Percentiles rank a stretch among this genome's conserved stretches.
phyloP scores from a whole-genome alignment of 2,888 invertebrate genomes.

The Sthenelais limicola region DNA sequence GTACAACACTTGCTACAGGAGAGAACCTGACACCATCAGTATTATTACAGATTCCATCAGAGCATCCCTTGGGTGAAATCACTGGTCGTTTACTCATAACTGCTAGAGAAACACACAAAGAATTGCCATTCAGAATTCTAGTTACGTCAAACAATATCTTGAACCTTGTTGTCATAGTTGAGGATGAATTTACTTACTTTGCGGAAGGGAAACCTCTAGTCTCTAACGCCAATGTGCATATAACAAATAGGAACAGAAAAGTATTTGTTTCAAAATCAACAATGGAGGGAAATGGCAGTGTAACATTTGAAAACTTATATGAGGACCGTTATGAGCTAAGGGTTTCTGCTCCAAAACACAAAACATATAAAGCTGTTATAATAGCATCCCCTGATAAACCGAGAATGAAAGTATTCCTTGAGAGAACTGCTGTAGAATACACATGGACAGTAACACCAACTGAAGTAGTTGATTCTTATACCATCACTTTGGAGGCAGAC shows the following conservation, averaged over 20 bases:
- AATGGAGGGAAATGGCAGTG: constrained; percentile 43
- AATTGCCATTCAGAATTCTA: constrained; percentile 41
- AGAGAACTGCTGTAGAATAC: constrained; percentile 52
- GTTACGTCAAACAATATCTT: constrained; percentile 48
- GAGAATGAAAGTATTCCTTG: constrained; percentile 50
- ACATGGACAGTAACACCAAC: constrained; percentile 55
- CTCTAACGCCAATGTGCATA: constrained; percentile 50
- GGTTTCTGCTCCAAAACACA: constrained; percentile 49
- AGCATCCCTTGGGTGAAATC: background rate
- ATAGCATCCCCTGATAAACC: constrained; percentile 40
- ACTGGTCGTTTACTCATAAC: background rate
- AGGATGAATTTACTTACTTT: constrained; percentile 60
- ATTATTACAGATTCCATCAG: background rate
- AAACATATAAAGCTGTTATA: constrained; percentile 47
- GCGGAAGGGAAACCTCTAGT: constrained; percentile 53
- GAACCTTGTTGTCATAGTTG: constrained; percentile 52
- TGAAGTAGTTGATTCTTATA: constrained; percentile 54
- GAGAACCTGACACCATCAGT: background rate
- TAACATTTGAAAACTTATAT: constrained; percentile 49
- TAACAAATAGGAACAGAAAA: constrained; percentile 49
- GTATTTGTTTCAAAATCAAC: constrained; percentile 25
- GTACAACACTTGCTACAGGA: background rate
- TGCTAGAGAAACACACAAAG: background rate
- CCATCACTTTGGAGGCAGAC: constrained; percentile 54
- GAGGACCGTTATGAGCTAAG: constrained; percentile 52